Base-by-base conservation (phyloP, 2,888 invertebrate genomes). In the Philaethria dido region DNA sequence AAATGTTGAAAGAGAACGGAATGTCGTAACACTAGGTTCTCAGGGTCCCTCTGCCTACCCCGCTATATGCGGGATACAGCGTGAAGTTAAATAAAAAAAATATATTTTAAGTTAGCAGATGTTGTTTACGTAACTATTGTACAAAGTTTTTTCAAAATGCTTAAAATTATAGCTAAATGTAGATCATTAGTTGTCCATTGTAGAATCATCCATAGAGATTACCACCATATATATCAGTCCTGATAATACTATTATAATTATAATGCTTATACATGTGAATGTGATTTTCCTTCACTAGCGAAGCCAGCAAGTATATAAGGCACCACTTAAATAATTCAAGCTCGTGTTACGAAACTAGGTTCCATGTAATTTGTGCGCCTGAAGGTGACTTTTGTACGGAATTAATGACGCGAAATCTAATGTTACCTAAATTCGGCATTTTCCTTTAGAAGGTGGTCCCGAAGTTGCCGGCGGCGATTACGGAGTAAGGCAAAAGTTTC, bases 361-460 rank as follows among this genome's bases (percentile, higher is more conserved):
- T 79, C 81, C 81, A 84, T 84, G 84, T 87, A 83, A 87, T 87
- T 87, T 85, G 81, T 82, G 78, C 77, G 76, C 76, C 73, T 74
- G 75, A 81, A 74, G 70, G 73, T 85, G 83, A 81, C 83, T 83
- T 80, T 72, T 80, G 81, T 72, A 73, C 77, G 68, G 77, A 86
- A 85, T 86, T 87, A 87, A 88, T 87, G 88, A 80, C 74, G 78
- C 80, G 77, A 74, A 77, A 75, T 80, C 65, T 69, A 71, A 73
- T 69, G 71, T 70, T 70, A 62, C 68, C 64, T 61, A 59, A 72
- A 72, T 68, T 62, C 65, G 66, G 66, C 70, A 66, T 64, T 68
- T 69, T 70, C 62, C 66, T 65, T 65, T 39, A 36, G 25, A 29
- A 65, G 60, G 22, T 22, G 55, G 55, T 39, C 22, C 39, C 39